Evolutionary conservation across 2,113 vertebrate species (phyloP).

Genomic region (Ia io): DNA sequence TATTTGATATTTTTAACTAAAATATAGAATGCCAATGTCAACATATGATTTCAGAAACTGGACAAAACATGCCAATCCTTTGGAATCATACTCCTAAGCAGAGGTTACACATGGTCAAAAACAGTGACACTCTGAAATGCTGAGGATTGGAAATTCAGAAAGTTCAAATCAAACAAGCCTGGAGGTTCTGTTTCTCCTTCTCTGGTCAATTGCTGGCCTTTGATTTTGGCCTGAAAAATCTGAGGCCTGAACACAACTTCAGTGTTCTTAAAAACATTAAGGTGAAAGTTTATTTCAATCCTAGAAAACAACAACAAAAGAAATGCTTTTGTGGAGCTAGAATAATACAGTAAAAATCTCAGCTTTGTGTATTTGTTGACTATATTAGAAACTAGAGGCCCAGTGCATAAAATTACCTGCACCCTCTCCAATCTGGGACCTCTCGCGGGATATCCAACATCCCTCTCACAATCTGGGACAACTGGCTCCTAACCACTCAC

Average conservation of each 20-base stretch:
- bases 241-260: background rate
- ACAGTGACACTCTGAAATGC: background rate
- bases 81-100: background rate
- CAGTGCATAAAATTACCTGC: too few species aligned
- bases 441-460: too few species aligned
- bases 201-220: background rate
- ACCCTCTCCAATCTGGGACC: too few species aligned
- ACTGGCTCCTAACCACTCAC: too few species aligned
- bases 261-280: conserved; percentile 23
- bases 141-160: background rate
- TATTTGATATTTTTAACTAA: background rate
- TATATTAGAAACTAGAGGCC: background rate
- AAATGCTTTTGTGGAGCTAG: background rate
- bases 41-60: background rate
- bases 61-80: background rate
- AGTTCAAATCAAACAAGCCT: background rate
- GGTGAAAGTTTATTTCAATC: conserved; percentile 51
- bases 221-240: conserved; percentile 48
- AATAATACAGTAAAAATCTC: background rate
- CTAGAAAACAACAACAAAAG: background rate
- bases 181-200: background rate
- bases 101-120: background rate
- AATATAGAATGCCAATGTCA: background rate
- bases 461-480: too few species aligned
- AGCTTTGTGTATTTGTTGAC: background rate